Evolutionary conservation across 2,797 vertebrate species (phyloP).

Genomic region (Acrossocheilus fasciatus): DNA sequence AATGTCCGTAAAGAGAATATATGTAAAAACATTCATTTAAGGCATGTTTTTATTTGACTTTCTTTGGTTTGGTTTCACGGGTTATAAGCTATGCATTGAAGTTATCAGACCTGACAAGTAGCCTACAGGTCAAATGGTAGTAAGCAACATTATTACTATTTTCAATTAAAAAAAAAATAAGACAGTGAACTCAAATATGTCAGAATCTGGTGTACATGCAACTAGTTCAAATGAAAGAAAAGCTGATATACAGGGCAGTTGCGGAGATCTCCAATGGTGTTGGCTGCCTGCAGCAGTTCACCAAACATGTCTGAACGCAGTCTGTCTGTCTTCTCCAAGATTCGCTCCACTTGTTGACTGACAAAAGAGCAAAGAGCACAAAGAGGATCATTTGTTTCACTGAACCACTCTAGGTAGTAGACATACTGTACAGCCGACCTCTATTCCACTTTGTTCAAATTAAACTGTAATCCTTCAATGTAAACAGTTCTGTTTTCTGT

Average conservation of each 20-base stretch:
- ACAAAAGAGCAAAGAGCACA: constrained; percentile 29
- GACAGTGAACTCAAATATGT: background rate
- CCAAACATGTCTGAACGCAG: constrained; percentile 94
- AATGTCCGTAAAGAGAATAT: background rate
- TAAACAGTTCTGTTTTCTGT: background rate
- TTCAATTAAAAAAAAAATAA: background rate
- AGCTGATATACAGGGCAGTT: constrained; percentile 91
- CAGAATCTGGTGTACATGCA: background rate
- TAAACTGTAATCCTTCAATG: background rate
- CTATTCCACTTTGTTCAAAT: background rate
- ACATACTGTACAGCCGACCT: background rate
- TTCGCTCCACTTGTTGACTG: constrained; percentile 82
- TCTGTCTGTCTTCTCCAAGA: constrained; percentile 84
- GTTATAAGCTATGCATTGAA: background rate
- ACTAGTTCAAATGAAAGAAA: background rate
- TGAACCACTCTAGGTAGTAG: background rate
- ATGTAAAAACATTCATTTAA: background rate
- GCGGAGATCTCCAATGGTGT: constrained; percentile 92
- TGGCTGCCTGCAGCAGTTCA: constrained; percentile 94
- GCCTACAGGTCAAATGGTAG: background rate
- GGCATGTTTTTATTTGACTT: background rate
- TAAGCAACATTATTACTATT: background rate
- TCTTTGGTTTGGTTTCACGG: background rate
- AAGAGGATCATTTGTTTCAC: constrained; percentile 3
- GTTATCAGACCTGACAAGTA: background rate